Evolutionary conservation across 2,113 vertebrate species (phyloP).

Genomic region (Catharus minimus): DNA sequence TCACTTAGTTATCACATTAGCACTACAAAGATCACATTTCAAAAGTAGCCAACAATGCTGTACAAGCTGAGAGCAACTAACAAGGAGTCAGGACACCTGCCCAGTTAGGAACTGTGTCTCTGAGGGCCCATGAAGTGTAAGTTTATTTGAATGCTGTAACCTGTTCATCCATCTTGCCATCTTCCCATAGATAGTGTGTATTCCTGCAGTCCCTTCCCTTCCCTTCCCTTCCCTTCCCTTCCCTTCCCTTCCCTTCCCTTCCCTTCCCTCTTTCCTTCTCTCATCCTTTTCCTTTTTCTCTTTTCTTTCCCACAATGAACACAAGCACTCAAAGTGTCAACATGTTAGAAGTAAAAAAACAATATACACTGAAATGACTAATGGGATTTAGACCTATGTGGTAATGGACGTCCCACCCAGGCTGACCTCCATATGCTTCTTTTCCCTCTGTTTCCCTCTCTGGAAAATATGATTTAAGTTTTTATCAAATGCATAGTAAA

Average conservation of each 20-base stretch:
- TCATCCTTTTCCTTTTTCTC: neutral
- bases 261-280: neutral
- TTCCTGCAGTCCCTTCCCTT: neutral
- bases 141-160: neutral
- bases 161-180: neutral
- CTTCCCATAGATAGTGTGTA: neutral
- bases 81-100: neutral
- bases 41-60: neutral
- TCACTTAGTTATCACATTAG: neutral
- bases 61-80: neutral
- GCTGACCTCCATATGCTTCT: neutral
- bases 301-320: neutral
- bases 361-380: neutral
- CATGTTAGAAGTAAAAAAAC: neutral
- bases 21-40: neutral
- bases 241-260: neutral
- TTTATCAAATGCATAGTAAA: neutral
- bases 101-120: neutral
- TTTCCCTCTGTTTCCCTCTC: neutral
- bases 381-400: neutral
- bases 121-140: neutral
- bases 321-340: neutral
- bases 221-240: neutral
- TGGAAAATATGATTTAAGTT: neutral
- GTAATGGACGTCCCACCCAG: constrained; percentile 15